Conservation (phyloP, 2,888 invertebrate species). For the Lordiphosa fenestrarum region DNA sequence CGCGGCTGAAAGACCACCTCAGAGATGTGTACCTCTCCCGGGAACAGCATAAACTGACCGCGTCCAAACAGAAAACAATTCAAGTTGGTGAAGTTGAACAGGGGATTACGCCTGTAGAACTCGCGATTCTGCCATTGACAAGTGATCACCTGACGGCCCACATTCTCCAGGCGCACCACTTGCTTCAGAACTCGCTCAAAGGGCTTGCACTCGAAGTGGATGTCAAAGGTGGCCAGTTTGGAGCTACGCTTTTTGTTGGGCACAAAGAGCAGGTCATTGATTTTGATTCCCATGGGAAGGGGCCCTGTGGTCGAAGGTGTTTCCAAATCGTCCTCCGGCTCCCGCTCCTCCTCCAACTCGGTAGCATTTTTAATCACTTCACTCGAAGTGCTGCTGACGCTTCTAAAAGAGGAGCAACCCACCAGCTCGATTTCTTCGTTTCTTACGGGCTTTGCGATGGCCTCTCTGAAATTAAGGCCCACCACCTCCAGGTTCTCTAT, state of each 20-base stretch:
- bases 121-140: constrained; percentile 54
- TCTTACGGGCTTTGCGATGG: neutral
- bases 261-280: constrained; percentile 50
- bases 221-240: constrained; percentile 14
- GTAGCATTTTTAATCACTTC: neutral
- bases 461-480: constrained; percentile 24
- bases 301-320: neutral
- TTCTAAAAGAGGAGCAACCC: constrained; percentile 12
- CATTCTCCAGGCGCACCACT: constrained; percentile 61
- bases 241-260: constrained; percentile 3
- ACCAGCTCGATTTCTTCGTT: constrained; percentile 36
- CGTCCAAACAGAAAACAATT: constrained; percentile 55
- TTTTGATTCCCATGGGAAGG: constrained; percentile 33
- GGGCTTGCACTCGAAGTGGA: constrained; percentile 60
- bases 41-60: constrained; percentile 38
- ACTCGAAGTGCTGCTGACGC: constrained; percentile 48
- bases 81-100: constrained; percentile 4
- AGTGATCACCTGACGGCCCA: constrained; percentile 52
- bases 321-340: neutral
- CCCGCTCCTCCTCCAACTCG: neutral
- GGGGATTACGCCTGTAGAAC: constrained; percentile 11
- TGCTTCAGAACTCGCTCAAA: constrained; percentile 47
- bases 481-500: constrained; percentile 60
- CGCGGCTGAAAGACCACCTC: constrained; percentile 59
- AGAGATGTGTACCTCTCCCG: constrained; percentile 51